Evolutionary conservation across 2,113 vertebrate species (phyloP).

Genomic region (Laterallus jamaicensis): DNA sequence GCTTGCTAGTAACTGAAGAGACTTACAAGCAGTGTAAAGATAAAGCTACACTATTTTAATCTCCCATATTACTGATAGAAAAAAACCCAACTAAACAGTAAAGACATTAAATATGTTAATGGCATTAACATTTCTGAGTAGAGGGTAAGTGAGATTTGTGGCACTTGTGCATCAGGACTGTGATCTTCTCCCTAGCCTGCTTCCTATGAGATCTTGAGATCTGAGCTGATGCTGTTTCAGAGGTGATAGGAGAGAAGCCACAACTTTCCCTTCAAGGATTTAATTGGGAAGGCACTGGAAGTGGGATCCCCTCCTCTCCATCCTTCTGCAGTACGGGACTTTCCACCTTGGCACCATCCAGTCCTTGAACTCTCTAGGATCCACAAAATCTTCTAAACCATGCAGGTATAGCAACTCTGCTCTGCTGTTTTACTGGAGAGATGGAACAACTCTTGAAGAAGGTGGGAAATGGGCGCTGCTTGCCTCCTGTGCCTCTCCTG

Average conservation of each 20-base stretch:
- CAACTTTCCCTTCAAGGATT: background rate
- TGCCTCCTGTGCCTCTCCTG: background rate
- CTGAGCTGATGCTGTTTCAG: background rate
- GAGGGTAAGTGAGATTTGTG: background rate
- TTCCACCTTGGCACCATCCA: background rate
- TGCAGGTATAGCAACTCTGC: background rate
- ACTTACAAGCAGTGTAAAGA: background rate
- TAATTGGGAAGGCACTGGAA: background rate
- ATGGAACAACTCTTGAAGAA: background rate
- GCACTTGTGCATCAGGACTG: background rate
- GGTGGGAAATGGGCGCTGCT: background rate
- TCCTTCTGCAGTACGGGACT: background rate
- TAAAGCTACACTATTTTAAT: background rate
- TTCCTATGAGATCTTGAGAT: background rate
- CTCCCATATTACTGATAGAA: background rate
- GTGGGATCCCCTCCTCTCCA: background rate
- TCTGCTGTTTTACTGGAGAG: background rate
- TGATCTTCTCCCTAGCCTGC: background rate
- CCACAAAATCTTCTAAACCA: background rate
- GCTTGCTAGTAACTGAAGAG: background rate
- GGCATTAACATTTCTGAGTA: background rate
- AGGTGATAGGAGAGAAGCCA: background rate
- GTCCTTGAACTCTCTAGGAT: background rate
- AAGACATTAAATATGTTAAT: background rate
- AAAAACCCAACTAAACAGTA: background rate